phyloP scores from a whole-genome alignment of 2,113 vertebrate genomes.

The Gnathonemus longibarbis region DNA sequence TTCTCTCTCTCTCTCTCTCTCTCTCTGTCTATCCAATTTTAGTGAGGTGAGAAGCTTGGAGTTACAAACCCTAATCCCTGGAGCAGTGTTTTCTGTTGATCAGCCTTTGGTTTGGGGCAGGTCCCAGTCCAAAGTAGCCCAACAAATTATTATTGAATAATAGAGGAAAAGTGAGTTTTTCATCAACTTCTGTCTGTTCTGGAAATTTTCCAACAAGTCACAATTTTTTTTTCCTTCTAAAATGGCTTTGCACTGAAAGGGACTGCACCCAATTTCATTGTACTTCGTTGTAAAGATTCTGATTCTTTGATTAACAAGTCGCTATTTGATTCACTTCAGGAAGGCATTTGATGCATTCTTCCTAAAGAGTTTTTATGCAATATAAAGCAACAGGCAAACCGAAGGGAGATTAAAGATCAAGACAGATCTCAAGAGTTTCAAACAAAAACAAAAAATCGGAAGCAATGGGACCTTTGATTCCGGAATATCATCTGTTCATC shows the following conservation, averaged over 20 bases:
- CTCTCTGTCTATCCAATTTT: conserved; percentile 33
- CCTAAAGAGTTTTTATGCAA: neutral
- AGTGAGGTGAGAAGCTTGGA: conserved; percentile 31
- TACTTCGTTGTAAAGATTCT: no score
- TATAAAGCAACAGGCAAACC: neutral
- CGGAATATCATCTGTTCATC: neutral
- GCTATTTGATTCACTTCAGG: neutral
- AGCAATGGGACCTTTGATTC: neutral
- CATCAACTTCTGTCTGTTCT: neutral
- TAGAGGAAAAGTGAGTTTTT: neutral
- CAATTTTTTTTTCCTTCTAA: no score
- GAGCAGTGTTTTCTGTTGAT: conserved; percentile 10
- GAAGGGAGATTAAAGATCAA: neutral
- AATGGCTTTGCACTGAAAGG: neutral
- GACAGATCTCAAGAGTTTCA: neutral
- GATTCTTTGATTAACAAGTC: no score
- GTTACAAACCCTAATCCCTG: conserved; percentile 21
- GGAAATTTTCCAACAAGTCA: neutral
- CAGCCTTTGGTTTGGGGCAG: conserved; percentile 44
- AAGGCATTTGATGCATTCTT: neutral
- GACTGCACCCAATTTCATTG: no score
- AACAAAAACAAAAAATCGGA: neutral
- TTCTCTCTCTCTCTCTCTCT: conserved; percentile 9
- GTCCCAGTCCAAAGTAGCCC: conserved; percentile 44
- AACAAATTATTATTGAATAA: neutral